These are phyloP conservation scores for Copidosoma floridanum DNA, from an alignment of 1,140 invertebrate genomes.

Conservation along the genomic window DNA sequence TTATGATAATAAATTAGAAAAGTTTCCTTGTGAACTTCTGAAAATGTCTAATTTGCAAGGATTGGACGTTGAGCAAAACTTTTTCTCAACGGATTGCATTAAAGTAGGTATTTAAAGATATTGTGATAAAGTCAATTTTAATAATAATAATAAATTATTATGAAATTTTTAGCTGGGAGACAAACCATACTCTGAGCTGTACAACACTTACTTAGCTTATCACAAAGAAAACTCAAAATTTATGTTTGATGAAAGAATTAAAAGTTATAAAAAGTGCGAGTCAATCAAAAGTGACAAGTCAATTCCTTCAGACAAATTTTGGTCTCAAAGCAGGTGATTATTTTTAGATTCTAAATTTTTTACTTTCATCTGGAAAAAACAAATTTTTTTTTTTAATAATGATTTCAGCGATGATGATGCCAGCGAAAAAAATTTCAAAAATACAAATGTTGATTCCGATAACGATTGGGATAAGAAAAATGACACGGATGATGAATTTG, in stretches of 20 bases:
- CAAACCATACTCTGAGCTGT: background rate
- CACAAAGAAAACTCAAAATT: background rate
- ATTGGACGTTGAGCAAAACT: constrained; percentile 20
- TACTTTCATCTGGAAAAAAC: background rate
- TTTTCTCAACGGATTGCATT: constrained; percentile 5
- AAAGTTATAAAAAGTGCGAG: background rate
- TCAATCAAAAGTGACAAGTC: background rate
- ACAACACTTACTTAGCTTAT: background rate
- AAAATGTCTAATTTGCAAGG: constrained; percentile 8
- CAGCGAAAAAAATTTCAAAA: background rate
- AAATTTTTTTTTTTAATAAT: background rate
- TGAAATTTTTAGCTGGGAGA: constrained; percentile 11
- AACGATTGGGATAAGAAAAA: constrained; percentile 15
- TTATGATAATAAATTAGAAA: constrained; percentile 14
- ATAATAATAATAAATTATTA: background rate
- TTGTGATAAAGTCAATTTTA: background rate
- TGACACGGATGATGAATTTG: constrained; percentile 16
- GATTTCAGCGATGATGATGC: constrained; percentile 6
- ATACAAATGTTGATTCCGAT: background rate
- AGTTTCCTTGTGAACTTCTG: constrained; percentile 7
- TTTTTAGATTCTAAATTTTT: background rate
- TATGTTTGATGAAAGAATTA: background rate
- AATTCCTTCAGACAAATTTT: background rate
- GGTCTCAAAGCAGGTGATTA: background rate
- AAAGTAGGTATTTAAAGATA: background rate